Percentiles rank a stretch among this genome's conserved stretches.
Evolutionary conservation across 1,140 invertebrate genomes (phyloP).

Genomic region (Drosophila tristis): DNA sequence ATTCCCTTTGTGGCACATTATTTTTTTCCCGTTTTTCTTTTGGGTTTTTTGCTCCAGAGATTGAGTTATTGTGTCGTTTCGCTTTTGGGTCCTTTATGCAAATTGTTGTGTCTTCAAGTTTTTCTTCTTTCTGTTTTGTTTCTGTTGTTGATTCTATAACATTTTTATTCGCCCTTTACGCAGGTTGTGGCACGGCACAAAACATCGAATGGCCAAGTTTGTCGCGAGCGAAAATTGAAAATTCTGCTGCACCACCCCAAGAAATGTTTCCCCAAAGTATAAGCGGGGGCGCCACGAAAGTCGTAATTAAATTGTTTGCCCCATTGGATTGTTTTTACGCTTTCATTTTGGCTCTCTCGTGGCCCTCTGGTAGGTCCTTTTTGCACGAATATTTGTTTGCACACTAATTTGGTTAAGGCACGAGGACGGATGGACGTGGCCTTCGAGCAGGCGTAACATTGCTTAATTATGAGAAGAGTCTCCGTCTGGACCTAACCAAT

Average conservation of each 20-base stretch:
- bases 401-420: constrained; percentile 29
- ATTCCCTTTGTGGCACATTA: constrained; percentile 62
- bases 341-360: constrained; percentile 12
- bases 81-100: constrained; percentile 59
- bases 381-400: constrained; percentile 50
- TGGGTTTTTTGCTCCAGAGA: constrained; percentile 45
- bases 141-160: constrained; percentile 29
- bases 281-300: constrained; percentile 15
- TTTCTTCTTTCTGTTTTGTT: not conserved
- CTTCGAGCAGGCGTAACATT: constrained; percentile 1
- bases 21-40: constrained; percentile 5
- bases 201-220: constrained; percentile 38
- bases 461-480: constrained; percentile 20
- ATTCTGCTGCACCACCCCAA: constrained; percentile 23
- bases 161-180: constrained; percentile 36
- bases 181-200: constrained; percentile 20
- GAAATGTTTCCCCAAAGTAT: constrained; percentile 17
- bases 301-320: constrained; percentile 67
- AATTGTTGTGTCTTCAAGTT: constrained; percentile 56
- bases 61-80: constrained; percentile 74
- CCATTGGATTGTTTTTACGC: constrained; percentile 57
- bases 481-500: constrained; percentile 27
- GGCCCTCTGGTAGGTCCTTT: constrained; percentile 17
- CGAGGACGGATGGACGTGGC: too few species aligned
- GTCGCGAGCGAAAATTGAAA: constrained; percentile 39